Conservation (phyloP, 2,888 invertebrate genomes). For the Dicycla oo region DNA sequence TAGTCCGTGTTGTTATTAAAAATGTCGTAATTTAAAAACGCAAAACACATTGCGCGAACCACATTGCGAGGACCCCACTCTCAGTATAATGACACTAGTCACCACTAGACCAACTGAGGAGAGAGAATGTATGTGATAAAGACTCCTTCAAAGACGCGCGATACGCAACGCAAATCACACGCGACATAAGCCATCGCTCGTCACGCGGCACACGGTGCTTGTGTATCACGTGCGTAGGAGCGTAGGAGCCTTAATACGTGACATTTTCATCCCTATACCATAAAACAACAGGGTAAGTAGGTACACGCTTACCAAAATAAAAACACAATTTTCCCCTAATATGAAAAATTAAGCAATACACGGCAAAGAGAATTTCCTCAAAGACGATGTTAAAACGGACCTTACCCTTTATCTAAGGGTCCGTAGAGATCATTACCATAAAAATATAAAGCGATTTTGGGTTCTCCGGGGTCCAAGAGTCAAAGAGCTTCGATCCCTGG, state of each 20-base stretch:
- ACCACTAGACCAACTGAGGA: neutral
- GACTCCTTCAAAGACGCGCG: no score
- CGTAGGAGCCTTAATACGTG: no score
- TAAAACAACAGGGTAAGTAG: neutral
- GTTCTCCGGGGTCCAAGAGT: conserved; percentile 51
- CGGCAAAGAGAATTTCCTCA: conserved; percentile 31
- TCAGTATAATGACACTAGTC: neutral
- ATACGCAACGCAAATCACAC: no score
- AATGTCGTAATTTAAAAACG: neutral
- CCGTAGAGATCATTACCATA: conserved; percentile 61
- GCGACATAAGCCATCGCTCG: no score
- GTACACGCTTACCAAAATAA: neutral
- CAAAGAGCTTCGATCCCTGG: conserved; percentile 55
- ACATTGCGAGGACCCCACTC: neutral
- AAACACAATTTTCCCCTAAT: conserved; percentile 19
- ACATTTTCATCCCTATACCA: neutral
- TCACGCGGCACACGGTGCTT: no score
- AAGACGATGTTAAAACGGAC: conserved; percentile 49
- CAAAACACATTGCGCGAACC: neutral
- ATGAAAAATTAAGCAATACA: conserved; percentile 41
- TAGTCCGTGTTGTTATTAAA: no score
- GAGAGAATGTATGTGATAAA: neutral
- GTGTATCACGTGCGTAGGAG: no score
- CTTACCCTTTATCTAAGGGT: conserved; percentile 58
- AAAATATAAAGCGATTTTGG: conserved; percentile 64